Evolutionary conservation across 2,888 invertebrate species (phyloP).

Genomic region (Eulithis testata): DNA sequence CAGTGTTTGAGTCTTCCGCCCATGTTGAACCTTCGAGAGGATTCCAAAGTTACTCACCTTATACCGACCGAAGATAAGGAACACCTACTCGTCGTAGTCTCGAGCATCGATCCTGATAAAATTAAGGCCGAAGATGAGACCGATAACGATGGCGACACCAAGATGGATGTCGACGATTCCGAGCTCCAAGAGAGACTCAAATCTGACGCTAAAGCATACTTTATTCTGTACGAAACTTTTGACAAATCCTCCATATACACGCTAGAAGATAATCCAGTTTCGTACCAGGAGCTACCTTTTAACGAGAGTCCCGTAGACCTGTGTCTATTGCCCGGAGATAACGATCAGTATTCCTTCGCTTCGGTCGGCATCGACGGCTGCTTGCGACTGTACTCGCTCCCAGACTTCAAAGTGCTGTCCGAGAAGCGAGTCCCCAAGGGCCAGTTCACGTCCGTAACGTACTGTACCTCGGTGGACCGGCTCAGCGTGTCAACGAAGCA

Average conservation of each 20-base stretch:
- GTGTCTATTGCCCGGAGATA: constrained; percentile 86
- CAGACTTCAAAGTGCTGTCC: constrained; percentile 88
- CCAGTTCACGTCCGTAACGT: constrained; percentile 92
- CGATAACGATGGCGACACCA: constrained; percentile 69
- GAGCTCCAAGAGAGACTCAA: constrained; percentile 60
- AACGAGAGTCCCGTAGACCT: constrained; percentile 89
- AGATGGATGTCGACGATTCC: constrained; percentile 76
- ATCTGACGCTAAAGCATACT: constrained; percentile 67
- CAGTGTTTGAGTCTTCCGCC: constrained; percentile 85
- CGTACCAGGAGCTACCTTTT: constrained; percentile 85
- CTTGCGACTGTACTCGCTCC: constrained; percentile 88
- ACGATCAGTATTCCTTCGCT: constrained; percentile 86
- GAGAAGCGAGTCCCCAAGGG: constrained; percentile 88
- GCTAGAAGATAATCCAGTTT: constrained; percentile 85
- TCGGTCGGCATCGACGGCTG: constrained; percentile 90
- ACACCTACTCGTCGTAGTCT: constrained; percentile 86
- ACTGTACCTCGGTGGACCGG: constrained; percentile 94
- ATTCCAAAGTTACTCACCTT: constrained; percentile 85
- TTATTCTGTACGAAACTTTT: constrained; percentile 72
- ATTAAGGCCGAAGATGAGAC: constrained; percentile 62
- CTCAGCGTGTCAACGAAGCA: constrained; percentile 92
- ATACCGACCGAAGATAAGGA: constrained; percentile 88
- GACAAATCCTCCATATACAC: constrained; percentile 70
- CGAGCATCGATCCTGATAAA: constrained; percentile 67
- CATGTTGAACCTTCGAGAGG: constrained; percentile 73